phyloP scores from a whole-genome alignment of 30 jellyfish, hydroid and myxozoan genomes.

The Hydra vulgaris region DNA sequence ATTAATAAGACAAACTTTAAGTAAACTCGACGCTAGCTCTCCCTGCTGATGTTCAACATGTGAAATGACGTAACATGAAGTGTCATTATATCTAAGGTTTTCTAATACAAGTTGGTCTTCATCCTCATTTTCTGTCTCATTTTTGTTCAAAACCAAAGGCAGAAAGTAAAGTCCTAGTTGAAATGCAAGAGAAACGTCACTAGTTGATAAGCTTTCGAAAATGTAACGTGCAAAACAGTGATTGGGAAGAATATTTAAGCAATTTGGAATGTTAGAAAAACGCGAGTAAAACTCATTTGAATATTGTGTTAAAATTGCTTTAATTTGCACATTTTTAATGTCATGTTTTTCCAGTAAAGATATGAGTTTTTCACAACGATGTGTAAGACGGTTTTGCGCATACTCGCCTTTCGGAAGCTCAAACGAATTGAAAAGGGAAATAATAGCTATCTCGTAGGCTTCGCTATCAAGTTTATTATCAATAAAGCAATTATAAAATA shows the following conservation, averaged over 20 bases:
- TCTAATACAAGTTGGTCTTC: conserved; percentile 21
- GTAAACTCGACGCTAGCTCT: conserved; percentile 69
- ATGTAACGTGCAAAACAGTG: conserved; percentile 72
- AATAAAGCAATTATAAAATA: conserved; percentile 34
- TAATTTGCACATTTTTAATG: conserved; percentile 29
- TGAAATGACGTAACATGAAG: conserved; percentile 40
- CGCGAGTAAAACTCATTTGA: conserved; percentile 28
- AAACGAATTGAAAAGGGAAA: conserved; percentile 42
- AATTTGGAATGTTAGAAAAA: conserved; percentile 1
- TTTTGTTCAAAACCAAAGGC: conserved; percentile 38
- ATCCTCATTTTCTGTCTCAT: neutral
- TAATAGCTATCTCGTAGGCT: conserved; percentile 41
- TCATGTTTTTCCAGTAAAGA: conserved; percentile 75
- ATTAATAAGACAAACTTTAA: conserved; percentile 35
- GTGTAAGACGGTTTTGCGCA: conserved; percentile 69
- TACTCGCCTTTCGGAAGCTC: conserved; percentile 47
- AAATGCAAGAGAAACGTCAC: conserved; percentile 47
- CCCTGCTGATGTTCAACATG: conserved; percentile 81
- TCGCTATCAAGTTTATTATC: conserved; percentile 35
- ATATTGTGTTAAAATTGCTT: conserved; percentile 24
- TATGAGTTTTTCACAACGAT: conserved; percentile 77
- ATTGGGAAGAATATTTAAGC: conserved; percentile 43
- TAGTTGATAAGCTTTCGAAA: conserved; percentile 24
- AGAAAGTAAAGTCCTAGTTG: conserved; percentile 37
- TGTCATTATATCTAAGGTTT: neutral